Conservation (phyloP, 2,888 invertebrate genomes). For the Archips crataeganus region DNA sequence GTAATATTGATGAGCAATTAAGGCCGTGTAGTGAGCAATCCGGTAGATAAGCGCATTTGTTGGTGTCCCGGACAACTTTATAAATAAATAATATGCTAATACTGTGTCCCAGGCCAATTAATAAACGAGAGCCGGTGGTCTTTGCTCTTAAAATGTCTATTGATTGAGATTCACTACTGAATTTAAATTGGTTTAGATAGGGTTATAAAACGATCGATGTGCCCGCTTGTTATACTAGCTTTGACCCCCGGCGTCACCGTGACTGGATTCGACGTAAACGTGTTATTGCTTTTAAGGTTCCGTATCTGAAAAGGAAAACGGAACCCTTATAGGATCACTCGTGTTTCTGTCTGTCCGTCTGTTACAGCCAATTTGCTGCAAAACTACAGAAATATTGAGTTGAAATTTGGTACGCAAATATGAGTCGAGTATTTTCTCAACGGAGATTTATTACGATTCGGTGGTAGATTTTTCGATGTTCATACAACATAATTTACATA, state of each 20-base stretch:
- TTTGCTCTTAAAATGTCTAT: conserved; percentile 32
- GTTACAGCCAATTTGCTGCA: too few relatives aligned
- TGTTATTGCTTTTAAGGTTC: too few relatives aligned
- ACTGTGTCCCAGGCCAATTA: conserved; percentile 48
- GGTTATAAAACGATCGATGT: neutral
- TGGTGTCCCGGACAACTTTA: conserved; percentile 67
- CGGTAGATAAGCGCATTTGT: conserved; percentile 78
- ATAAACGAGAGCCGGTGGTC: conserved; percentile 45
- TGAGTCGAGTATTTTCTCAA: too few relatives aligned
- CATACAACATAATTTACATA: too few relatives aligned
- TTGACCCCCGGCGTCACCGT: neutral
- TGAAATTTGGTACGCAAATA: too few relatives aligned
- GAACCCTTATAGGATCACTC: too few relatives aligned
- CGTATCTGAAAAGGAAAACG: too few relatives aligned
- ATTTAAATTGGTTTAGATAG: conserved; percentile 19
- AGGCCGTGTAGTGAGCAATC: conserved; percentile 77
- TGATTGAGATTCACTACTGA: conserved; percentile 31
- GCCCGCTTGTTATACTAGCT: neutral
- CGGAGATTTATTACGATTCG: too few relatives aligned
- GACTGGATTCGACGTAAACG: too few relatives aligned
- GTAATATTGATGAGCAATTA: conserved; percentile 84
- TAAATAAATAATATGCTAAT: conserved; percentile 67
- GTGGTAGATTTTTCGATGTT: too few relatives aligned
- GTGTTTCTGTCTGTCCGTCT: too few relatives aligned
- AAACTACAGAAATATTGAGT: too few relatives aligned